Base-by-base conservation (phyloP, 2,797 vertebrate genomes). In the Rhinatrema bivittatum region DNA sequence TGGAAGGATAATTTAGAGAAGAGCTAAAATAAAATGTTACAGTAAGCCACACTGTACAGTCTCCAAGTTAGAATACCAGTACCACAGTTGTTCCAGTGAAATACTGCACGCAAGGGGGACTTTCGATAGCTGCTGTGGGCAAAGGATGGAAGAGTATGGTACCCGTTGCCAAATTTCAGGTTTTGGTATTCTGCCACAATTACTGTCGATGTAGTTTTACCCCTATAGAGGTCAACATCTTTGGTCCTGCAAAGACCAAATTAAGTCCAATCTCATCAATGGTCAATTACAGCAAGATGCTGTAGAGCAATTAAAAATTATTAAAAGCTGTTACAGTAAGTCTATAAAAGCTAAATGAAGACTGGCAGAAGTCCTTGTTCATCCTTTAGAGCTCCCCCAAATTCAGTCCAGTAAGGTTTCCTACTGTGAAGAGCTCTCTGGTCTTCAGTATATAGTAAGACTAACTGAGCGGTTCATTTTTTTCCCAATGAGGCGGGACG, bases 391-490 rank as follows among this genome's bases (percentile, higher is more conserved):
- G 18, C 43, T 62, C 41, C 41, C 3, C 21, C 37, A 40, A 42
- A 30, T 46, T 41, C 31, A 33, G 32, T 30, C 40, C 5, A 14
- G 31, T 45, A 46, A 45, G 60, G 51, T 61, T 54, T 56, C 25
- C 26, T 50, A 38, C 54, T 7, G 50, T 47, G 38, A 49, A 52
- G 32, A 49, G 15, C 50, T 32, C 43, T 60, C 24, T 57, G 42
- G 16, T 50, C 48, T 50, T 90, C 74, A 97, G 76, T 96, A 98
- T 71, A 98, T 97, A 33, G 92, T 97, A 42, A 98, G 89, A 71
- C 95, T 96, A 68, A 96, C 78, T 2, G 94, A 97, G 10, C 94
- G 90, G 56, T 91, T 97, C 88, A 95, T 96, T 68, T 98, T 99
- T 79, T 98, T 99, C 29, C 94, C 95, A 20, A 95, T 88, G 60